phyloP scores from a whole-genome alignment of 2,113 vertebrate species.

The Sigmodon hispidus region DNA sequence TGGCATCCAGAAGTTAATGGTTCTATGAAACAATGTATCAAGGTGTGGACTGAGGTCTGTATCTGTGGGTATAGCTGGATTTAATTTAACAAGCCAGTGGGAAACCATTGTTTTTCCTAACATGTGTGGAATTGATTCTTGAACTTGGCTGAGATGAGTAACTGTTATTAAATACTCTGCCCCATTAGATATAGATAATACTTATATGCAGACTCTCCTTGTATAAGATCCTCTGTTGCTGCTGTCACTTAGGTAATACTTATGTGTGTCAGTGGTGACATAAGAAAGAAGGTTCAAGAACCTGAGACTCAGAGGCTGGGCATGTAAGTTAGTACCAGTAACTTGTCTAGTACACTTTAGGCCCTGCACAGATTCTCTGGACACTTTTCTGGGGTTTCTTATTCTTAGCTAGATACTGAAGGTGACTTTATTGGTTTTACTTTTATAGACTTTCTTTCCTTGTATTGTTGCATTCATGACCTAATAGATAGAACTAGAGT shows the following conservation, averaged over 20 bases:
- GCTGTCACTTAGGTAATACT: background rate
- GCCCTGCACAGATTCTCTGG: background rate
- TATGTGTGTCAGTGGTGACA: no score
- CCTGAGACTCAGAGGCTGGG: background rate
- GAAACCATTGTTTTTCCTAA: background rate
- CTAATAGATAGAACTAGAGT: background rate
- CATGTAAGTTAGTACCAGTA: background rate
- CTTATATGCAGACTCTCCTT: background rate
- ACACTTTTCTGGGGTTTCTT: background rate
- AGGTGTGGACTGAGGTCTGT: slow-evolving; percentile 91
- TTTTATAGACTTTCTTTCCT: slow-evolving; percentile 13
- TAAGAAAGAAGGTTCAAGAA: background rate
- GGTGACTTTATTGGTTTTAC: background rate
- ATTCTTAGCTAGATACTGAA: background rate
- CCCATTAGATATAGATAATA: background rate
- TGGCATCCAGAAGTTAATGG: slow-evolving; percentile 98
- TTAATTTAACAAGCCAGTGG: background rate
- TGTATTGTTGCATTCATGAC: slow-evolving; percentile 41
- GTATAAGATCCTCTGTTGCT: background rate
- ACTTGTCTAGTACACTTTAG: background rate
- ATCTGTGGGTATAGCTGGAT: slow-evolving; percentile 40
- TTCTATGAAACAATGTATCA: slow-evolving; percentile 95
- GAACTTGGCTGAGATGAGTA: background rate
- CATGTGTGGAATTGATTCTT: background rate
- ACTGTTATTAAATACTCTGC: background rate